Conservation (phyloP, 1,140 invertebrate species). For the Drosophila nasuta region DNA sequence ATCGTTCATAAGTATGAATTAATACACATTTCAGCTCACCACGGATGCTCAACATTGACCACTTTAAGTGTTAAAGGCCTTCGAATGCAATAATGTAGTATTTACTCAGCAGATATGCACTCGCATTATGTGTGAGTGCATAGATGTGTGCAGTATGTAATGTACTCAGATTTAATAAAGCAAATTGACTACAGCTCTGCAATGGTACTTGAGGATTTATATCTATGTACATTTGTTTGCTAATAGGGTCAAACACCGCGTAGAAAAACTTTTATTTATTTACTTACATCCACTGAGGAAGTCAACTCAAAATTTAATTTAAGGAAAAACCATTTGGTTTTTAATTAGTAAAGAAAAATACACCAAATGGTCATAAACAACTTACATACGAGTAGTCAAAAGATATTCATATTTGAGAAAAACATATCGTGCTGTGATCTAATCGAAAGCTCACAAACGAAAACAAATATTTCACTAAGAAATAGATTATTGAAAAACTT, state of each 20-base stretch:
- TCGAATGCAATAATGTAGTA: not conserved
- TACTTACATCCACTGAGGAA: not conserved
- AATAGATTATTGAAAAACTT: too few species aligned
- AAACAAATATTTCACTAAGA: not conserved
- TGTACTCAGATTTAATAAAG: constrained; percentile 8
- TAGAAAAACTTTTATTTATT: not conserved
- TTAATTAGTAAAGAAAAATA: not conserved
- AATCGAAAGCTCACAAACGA: too few species aligned
- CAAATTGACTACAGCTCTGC: constrained; percentile 9
- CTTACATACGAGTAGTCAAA: too few species aligned
- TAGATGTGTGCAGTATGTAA: not conserved
- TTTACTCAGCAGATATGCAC: constrained; percentile 1
- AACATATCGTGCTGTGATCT: too few species aligned
- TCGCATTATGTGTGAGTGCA: not conserved
- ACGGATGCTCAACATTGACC: not conserved
- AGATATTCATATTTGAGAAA: too few species aligned
- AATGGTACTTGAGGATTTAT: not conserved
- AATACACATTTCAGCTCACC: constrained; percentile 2
- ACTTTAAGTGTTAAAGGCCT: constrained; percentile 1
- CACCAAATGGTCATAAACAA: too few species aligned
- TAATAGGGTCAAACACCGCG: not conserved
- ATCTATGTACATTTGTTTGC: not conserved
- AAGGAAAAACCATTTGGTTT: not conserved
- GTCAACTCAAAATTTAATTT: not conserved
- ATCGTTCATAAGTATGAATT: not conserved